Evolutionary conservation across 2,797 vertebrate species (phyloP).

Genomic region (Moxostoma hubbsi): DNA sequence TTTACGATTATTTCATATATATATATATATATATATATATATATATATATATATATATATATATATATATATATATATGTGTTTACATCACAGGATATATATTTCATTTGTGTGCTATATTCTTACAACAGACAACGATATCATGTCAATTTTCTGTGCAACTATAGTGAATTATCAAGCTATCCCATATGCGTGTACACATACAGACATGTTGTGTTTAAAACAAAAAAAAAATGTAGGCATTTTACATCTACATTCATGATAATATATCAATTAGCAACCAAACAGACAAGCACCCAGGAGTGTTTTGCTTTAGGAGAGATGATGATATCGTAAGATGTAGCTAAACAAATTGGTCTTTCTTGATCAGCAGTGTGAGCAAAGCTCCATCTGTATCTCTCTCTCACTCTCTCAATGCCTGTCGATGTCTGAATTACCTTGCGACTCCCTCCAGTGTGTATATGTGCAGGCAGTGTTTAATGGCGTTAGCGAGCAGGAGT

Average conservation of each 20-base stretch:
- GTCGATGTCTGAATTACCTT: constrained; percentile 35
- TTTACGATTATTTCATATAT: no score
- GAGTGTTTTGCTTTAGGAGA: constrained; percentile 7
- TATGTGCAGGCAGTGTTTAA: constrained; percentile 55
- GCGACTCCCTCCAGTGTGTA: constrained; percentile 37
- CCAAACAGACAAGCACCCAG: neutral
- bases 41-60: no score
- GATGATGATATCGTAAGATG: constrained; percentile 40
- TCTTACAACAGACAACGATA: no score
- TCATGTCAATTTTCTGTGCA: no score
- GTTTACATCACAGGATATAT: no score
- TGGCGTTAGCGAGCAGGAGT: constrained; percentile 60
- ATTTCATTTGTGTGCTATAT: no score
- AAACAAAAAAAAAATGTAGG: neutral
- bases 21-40: no score
- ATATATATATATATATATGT: no score
- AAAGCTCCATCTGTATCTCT: constrained; percentile 43
- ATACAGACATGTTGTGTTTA: no score
- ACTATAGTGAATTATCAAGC: no score
- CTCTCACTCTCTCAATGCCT: constrained; percentile 11
- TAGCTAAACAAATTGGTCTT: constrained; percentile 33
- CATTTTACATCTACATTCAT: neutral
- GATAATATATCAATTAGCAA: constrained; percentile 34
- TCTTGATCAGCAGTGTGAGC: constrained; percentile 50
- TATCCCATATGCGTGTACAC: no score